Conservation (phyloP, 2,888 invertebrate species). For the Sympetrum striolatum region DNA sequence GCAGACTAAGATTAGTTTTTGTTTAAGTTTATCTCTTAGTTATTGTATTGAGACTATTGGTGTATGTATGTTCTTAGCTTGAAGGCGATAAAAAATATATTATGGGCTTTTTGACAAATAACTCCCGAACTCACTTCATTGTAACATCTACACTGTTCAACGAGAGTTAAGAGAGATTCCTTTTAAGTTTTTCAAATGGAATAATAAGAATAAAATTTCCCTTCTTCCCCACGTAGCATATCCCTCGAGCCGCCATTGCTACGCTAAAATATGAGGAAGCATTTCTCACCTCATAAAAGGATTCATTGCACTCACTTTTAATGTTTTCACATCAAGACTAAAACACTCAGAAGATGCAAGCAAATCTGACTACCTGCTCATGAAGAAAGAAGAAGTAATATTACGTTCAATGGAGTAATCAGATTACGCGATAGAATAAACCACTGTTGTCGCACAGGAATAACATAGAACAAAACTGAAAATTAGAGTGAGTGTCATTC, state of each 20-base stretch:
- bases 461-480: background rate
- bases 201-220: background rate
- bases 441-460: background rate
- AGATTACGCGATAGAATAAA: background rate
- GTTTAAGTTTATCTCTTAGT: too few species aligned
- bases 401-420: background rate
- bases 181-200: background rate
- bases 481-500: too few species aligned
- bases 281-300: background rate
- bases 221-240: background rate
- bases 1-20: too few species aligned
- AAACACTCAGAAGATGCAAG: background rate
- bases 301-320: background rate
- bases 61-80: too few species aligned
- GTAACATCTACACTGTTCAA: background rate
- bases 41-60: too few species aligned
- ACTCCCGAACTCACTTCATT: background rate
- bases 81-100: too few species aligned
- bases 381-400: background rate
- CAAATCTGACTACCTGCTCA: background rate
- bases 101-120: background rate
- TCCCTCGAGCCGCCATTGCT: background rate
- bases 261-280: background rate
- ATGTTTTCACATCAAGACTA: background rate
- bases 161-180: background rate